phyloP scores from a whole-genome alignment of 2,888 invertebrate genomes.

The Margaritifera margaritifera region DNA sequence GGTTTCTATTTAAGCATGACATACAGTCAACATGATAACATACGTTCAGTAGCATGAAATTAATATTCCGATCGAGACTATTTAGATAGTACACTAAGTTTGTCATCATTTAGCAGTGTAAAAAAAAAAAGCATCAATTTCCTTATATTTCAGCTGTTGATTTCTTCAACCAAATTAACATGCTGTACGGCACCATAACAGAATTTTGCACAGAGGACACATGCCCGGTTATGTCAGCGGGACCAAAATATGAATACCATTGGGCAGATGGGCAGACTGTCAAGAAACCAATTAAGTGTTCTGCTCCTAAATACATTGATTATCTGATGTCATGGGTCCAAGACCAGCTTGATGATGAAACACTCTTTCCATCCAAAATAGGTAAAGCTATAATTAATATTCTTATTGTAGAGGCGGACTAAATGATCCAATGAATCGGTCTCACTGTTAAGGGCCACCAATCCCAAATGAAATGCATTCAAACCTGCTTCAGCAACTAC shows the following conservation, averaged over 20 bases:
- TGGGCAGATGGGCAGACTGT: conserved; percentile 99
- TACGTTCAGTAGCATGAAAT: too few relatives aligned
- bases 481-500: too few relatives aligned
- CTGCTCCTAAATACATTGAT: conserved; percentile 99
- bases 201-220: conserved; percentile 99
- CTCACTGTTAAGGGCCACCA: too few relatives aligned
- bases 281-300: conserved; percentile 98
- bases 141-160: conserved; percentile 87
- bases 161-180: conserved; percentile 99
- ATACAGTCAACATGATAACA: too few relatives aligned
- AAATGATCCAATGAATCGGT: not conserved
- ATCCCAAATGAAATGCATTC: too few relatives aligned
- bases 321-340: conserved; percentile 99
- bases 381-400: conserved; percentile 75
- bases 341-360: conserved; percentile 98
- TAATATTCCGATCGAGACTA: too few relatives aligned
- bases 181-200: conserved; percentile 99
- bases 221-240: conserved; percentile 98
- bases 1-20: too few relatives aligned
- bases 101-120: too few relatives aligned
- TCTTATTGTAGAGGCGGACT: not conserved
- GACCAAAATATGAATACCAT: conserved; percentile 99
- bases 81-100: too few relatives aligned
- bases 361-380: conserved; percentile 98
- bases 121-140: not conserved